phyloP scores from a whole-genome alignment of 2,113 vertebrate genomes.

The Gallinago undulata region DNA sequence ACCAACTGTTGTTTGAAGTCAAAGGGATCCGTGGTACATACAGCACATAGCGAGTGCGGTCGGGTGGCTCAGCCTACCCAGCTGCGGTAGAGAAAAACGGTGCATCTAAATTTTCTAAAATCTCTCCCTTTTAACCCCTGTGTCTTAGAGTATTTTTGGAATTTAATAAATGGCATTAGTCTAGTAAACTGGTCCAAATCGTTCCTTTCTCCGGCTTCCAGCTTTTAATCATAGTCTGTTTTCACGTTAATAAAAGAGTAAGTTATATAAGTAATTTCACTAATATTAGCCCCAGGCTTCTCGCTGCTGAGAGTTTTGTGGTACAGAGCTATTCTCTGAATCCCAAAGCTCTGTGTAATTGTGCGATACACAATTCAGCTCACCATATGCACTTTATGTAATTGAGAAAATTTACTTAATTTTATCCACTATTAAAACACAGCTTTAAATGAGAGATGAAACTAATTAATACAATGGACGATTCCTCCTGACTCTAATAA shows the following conservation, averaged over 20 bases:
- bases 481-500: constrained; percentile 21
- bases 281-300: constrained; percentile 52
- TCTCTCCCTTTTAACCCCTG: background rate
- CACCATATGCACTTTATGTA: constrained; percentile 3
- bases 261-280: constrained; percentile 57
- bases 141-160: background rate
- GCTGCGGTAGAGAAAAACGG: fast-evolving
- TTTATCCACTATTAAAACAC: constrained; percentile 15
- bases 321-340: constrained; percentile 11
- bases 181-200: background rate
- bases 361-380: background rate
- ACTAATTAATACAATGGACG: background rate
- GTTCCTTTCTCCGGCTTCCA: constrained; percentile 28
- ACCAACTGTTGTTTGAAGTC: background rate
- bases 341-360: constrained; percentile 37
- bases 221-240: constrained; percentile 62
- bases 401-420: constrained; percentile 50
- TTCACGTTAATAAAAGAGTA: constrained; percentile 51
- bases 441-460: constrained; percentile 34
- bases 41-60: background rate
- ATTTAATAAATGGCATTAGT: constrained; percentile 15
- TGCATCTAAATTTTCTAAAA: background rate
- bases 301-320: constrained; percentile 39
- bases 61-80: background rate
- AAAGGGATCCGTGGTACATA: background rate